Evolutionary conservation across 2,113 vertebrate species (phyloP).

Genomic region (Pampusana beccarii): DNA sequence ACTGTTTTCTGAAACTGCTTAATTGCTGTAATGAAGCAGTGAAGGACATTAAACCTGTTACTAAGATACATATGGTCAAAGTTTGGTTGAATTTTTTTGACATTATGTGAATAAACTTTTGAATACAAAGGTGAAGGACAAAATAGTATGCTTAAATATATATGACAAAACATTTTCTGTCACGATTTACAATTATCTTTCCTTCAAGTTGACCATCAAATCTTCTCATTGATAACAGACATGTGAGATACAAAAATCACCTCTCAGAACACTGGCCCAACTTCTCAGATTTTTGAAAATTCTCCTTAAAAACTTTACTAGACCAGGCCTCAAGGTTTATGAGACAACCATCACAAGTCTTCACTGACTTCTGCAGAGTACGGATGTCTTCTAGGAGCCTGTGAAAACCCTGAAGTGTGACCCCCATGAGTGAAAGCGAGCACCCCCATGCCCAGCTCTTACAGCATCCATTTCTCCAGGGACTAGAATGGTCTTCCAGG

Average conservation of each 20-base stretch:
- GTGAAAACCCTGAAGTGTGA: neutral
- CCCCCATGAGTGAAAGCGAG: fast-evolving
- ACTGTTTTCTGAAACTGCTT: neutral
- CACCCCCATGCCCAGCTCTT: neutral
- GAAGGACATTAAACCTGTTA: neutral
- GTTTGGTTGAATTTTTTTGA: neutral
- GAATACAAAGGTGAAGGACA: neutral
- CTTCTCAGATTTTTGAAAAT: neutral
- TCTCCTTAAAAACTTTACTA: neutral
- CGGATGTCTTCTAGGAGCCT: neutral
- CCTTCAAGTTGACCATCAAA: neutral
- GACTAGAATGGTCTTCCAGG: neutral
- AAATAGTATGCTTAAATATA: neutral
- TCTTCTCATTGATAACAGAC: neutral
- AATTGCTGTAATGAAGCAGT: neutral
- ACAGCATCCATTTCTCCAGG: neutral
- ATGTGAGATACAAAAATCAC: neutral
- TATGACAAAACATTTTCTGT: neutral
- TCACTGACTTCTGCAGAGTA: neutral
- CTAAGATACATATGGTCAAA: neutral
- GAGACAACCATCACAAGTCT: neutral
- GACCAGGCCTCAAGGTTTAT: neutral
- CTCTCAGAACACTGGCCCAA: neutral
- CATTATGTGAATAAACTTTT: neutral
- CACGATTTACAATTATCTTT: neutral